Evolutionary conservation across 2,113 vertebrate species (phyloP).

Genomic region (Ictidomys tridecemlineatus): DNA sequence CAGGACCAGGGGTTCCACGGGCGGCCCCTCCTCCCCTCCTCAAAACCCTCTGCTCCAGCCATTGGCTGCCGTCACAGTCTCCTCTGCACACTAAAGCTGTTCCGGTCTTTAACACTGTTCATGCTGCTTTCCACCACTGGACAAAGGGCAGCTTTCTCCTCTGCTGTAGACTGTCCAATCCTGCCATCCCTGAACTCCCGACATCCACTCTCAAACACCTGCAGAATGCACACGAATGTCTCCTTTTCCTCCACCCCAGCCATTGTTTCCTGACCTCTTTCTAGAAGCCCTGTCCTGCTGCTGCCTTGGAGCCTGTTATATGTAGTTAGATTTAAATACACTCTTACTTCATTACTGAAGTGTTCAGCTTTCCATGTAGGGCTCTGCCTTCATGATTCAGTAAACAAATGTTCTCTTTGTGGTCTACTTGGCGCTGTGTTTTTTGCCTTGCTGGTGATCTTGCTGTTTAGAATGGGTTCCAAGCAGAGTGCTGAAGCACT

Average conservation of each 20-base stretch:
- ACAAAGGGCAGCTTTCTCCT: not conserved
- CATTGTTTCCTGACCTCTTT: not conserved
- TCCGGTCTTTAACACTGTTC: not conserved
- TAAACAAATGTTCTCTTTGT: not conserved
- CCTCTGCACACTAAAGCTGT: no score
- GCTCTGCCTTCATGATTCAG: not conserved
- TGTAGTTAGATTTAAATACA: not conserved
- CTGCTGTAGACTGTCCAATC: not conserved
- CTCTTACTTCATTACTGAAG: not conserved
- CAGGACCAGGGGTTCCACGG: not conserved
- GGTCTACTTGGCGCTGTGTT: not conserved
- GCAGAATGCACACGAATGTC: not conserved
- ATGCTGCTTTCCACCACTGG: not conserved
- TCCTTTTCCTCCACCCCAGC: not conserved
- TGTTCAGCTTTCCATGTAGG: not conserved
- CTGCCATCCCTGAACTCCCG: not conserved
- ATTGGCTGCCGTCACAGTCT: not conserved
- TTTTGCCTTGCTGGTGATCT: not conserved
- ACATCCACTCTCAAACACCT: not conserved
- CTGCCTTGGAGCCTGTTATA: not conserved
- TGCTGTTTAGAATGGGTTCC: not conserved
- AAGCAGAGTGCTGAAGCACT: not conserved
- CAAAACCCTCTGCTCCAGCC: conserved; percentile 30
- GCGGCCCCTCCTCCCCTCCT: not conserved
- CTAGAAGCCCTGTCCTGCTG: not conserved